phyloP scores from a whole-genome alignment of 2,797 vertebrate species.

The Lepus oiostolus region DNA sequence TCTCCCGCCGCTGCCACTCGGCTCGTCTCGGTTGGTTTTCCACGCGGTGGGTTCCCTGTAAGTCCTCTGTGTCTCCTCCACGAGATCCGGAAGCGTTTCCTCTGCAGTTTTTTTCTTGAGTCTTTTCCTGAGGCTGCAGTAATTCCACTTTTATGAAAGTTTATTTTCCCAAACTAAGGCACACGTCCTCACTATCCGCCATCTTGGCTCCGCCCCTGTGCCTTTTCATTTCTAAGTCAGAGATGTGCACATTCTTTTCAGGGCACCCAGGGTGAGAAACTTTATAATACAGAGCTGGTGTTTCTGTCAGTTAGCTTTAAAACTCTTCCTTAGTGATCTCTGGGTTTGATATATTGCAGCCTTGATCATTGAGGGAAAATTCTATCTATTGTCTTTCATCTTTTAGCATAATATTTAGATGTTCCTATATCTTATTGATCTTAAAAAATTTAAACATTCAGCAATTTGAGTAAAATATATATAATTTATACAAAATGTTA shows the following conservation, averaged over 20 bases:
- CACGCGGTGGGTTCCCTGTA: too few species aligned
- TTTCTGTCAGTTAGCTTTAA: constrained; percentile 37
- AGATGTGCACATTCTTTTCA: not conserved
- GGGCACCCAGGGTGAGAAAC: not conserved
- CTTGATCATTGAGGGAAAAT: not conserved
- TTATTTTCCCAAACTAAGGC: too few species aligned
- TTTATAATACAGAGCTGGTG: not conserved
- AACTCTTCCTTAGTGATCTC: not conserved
- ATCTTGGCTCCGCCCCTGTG: too few species aligned
- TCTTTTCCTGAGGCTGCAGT: too few species aligned
- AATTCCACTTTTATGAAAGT: too few species aligned
- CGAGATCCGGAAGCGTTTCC: too few species aligned
- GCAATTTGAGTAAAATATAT: not conserved
- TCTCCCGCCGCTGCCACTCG: too few species aligned
- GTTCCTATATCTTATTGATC: not conserved
- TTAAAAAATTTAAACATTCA: not conserved
- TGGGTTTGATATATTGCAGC: not conserved
- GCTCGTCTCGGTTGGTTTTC: too few species aligned
- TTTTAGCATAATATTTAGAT: not conserved
- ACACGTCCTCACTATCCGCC: too few species aligned
- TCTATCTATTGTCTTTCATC: not conserved
- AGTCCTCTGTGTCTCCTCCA: too few species aligned
- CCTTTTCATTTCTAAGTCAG: constrained; percentile 27
- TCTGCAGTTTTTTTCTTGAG: too few species aligned
- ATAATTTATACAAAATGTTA: not conserved